Evolutionary conservation across 1,140 invertebrate genomes (phyloP).

Genomic region (Mizuhopecten yessoensis): DNA sequence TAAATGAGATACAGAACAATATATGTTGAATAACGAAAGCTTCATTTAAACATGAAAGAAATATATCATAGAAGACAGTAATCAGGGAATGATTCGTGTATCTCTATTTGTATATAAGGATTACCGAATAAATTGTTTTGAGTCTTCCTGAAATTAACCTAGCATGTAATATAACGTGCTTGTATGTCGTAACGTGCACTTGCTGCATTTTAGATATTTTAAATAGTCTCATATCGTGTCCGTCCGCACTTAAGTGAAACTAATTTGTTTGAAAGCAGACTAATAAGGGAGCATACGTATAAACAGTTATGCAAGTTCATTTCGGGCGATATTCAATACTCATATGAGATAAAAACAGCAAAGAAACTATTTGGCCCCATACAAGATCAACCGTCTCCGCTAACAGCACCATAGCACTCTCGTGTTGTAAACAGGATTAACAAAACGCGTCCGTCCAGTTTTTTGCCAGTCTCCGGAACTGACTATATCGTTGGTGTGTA

Average conservation of each 20-base stretch:
- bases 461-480: neutral
- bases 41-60: neutral
- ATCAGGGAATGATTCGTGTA: too few species aligned
- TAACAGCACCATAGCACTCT: neutral
- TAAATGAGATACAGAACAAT: neutral
- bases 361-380: constrained; percentile 18
- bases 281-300: too few species aligned
- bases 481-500: neutral
- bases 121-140: neutral
- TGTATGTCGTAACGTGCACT: neutral
- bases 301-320: neutral
- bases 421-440: neutral
- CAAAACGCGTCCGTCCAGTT: neutral
- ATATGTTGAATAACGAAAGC: neutral
- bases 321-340: neutral
- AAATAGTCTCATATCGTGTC: neutral
- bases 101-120: too few species aligned
- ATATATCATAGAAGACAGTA: too few species aligned
- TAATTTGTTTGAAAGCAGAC: neutral
- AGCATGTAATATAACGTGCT: neutral
- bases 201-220: neutral
- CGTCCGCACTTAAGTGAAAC: neutral
- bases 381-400: neutral
- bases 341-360: too few species aligned
- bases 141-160: neutral